phyloP scores from a whole-genome alignment of 2,888 invertebrate species.

The Epinotia bilunana region DNA sequence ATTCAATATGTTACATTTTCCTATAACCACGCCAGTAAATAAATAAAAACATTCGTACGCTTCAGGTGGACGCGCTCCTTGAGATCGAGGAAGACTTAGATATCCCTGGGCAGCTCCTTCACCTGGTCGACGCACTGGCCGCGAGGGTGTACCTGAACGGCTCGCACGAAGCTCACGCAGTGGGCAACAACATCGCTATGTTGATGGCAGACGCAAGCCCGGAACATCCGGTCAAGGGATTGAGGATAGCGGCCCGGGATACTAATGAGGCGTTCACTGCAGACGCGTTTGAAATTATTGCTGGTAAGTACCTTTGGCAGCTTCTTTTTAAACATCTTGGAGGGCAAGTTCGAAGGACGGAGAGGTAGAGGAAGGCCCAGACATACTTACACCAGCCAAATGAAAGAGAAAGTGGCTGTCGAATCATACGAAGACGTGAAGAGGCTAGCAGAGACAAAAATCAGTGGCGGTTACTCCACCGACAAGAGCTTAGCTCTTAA shows the following conservation, averaged over 20 bases:
- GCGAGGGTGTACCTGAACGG: conserved; percentile 64
- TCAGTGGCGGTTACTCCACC: too few species aligned
- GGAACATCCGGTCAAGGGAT: conserved; percentile 62
- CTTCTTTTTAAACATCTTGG: too few species aligned
- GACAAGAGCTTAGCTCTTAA: too few species aligned
- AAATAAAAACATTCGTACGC: too few species aligned
- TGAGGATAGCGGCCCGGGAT: conserved; percentile 63
- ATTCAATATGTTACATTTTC: too few species aligned
- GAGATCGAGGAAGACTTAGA: conserved; percentile 57
- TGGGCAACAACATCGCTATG: conserved; percentile 70
- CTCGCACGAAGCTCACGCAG: conserved; percentile 53
- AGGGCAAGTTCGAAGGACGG: too few species aligned
- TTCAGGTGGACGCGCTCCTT: conserved; percentile 70
- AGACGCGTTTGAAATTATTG: conserved; percentile 66
- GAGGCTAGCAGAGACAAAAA: too few species aligned
- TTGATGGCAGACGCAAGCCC: conserved; percentile 68
- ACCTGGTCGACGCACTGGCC: conserved; percentile 69
- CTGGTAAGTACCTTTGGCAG: conserved; percentile 57
- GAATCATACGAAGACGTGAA: too few species aligned
- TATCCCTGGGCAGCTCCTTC: conserved; percentile 69
- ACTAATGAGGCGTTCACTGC: conserved; percentile 62
- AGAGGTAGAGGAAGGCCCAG: too few species aligned
- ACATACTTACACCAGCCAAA: too few species aligned
- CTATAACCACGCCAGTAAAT: too few species aligned
- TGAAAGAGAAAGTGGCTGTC: too few species aligned